A percentile compares a stretch with the other conserved stretches of the same genome.
phyloP scores from a whole-genome alignment of 1,140 invertebrate species.

The Brachionus manjavacas region DNA sequence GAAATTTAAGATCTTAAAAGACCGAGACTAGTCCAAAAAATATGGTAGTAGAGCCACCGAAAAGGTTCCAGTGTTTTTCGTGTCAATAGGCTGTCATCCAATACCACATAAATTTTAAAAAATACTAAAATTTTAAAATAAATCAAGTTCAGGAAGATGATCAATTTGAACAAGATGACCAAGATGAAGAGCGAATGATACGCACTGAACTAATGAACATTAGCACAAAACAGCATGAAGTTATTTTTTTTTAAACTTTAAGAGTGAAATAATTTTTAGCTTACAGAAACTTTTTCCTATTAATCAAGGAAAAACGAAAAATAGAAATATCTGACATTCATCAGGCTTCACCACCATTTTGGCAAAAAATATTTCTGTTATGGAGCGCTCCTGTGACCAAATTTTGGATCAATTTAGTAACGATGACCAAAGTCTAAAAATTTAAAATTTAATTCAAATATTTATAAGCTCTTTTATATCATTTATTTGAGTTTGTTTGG shows the following conservation, averaged over 20 bases:
- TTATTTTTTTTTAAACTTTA: too few species aligned
- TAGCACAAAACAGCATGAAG: conserved; percentile 11
- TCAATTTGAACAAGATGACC: conserved; percentile 15
- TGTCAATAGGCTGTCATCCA: too few species aligned
- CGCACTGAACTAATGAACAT: conserved; percentile 43
- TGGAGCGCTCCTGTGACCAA: conserved; percentile 56
- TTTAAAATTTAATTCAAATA: neutral
- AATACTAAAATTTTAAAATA: neutral
- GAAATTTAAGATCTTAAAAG: too few species aligned
- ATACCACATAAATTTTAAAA: too few species aligned
- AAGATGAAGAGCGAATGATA: conserved; percentile 34
- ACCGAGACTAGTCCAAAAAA: too few species aligned
- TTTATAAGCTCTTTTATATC: conserved; percentile 5
- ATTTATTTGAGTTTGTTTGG: conserved; percentile 13
- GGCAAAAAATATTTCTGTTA: conserved; percentile 49
- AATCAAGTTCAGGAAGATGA: conserved; percentile 11
- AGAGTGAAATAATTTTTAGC: too few species aligned
- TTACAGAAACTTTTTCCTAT: neutral
- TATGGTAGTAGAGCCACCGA: too few species aligned
- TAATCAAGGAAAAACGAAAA: neutral
- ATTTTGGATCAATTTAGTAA: conserved; percentile 54
- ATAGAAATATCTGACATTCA: neutral
- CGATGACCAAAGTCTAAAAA: too few species aligned
- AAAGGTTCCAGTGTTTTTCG: too few species aligned
- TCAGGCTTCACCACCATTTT: conserved; percentile 42